Evolutionary conservation across 2,113 vertebrate species (phyloP).

Genomic region (Poicephalus meyeri): DNA sequence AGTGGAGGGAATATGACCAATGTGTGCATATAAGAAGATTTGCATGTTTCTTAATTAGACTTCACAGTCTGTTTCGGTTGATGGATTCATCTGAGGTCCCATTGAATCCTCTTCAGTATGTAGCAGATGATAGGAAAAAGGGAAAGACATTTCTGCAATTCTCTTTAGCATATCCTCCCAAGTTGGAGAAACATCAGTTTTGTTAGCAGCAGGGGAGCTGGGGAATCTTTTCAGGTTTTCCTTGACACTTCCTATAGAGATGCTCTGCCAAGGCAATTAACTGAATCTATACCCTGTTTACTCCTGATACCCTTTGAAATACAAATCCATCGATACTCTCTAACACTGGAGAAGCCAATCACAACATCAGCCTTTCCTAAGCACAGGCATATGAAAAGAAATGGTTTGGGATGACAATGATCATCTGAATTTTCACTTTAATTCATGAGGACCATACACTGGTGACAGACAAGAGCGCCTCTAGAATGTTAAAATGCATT

Average conservation of each 20-base stretch:
- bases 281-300: neutral
- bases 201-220: neutral
- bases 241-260: neutral
- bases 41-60: neutral
- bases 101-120: neutral
- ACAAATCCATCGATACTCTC: neutral
- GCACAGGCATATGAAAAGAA: neutral
- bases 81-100: neutral
- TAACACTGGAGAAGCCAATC: neutral
- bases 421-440: neutral
- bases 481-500: neutral
- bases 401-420: neutral
- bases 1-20: neutral
- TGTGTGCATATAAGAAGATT: neutral
- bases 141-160: neutral
- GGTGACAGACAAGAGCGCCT: neutral
- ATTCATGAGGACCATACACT: neutral
- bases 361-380: neutral
- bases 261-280: neutral
- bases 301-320: neutral
- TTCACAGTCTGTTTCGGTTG: fast-evolving
- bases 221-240: neutral
- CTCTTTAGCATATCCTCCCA: neutral
- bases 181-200: neutral
- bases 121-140: neutral